phyloP scores from a whole-genome alignment of 1,140 invertebrate genomes.

The Diorhabda carinulata region DNA sequence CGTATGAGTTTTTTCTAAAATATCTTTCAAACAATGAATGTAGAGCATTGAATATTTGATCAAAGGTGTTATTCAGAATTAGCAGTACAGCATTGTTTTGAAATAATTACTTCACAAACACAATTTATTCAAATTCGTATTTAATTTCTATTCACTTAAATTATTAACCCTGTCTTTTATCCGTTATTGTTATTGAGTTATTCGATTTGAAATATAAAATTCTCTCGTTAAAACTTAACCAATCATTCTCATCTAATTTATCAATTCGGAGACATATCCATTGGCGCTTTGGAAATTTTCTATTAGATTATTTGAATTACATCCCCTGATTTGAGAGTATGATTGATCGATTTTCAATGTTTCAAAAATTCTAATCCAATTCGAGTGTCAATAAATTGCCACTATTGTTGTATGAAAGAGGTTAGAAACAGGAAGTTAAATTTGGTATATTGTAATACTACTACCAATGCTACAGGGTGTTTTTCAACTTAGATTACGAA shows the following conservation, averaged over 20 bases:
- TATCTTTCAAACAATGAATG: too few species aligned
- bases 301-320: constrained; percentile 18
- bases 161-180: too few species aligned
- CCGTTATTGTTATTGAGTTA: too few species aligned
- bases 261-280: constrained; percentile 19
- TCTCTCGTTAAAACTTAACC: constrained; percentile 21
- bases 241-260: constrained; percentile 20
- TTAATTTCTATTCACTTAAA: too few species aligned
- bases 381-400: constrained; percentile 12
- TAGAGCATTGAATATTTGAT: too few species aligned
- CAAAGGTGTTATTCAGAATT: too few species aligned
- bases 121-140: too few species aligned
- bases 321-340: constrained; percentile 13
- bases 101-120: too few species aligned
- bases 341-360: constrained; percentile 23
- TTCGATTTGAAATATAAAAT: too few species aligned
- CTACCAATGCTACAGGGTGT: background rate
- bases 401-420: constrained; percentile 19
- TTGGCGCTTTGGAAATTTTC: constrained; percentile 11
- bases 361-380: constrained; percentile 20
- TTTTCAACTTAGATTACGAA: background rate
- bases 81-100: too few species aligned
- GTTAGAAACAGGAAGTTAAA: constrained; percentile 11
- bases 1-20: too few species aligned
- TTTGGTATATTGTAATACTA: background rate